Evolutionary conservation across 2,797 vertebrate species (phyloP), one percentile per base, ranked within the genome.

Genomic region (Cyclopterus lumpus): DNA sequence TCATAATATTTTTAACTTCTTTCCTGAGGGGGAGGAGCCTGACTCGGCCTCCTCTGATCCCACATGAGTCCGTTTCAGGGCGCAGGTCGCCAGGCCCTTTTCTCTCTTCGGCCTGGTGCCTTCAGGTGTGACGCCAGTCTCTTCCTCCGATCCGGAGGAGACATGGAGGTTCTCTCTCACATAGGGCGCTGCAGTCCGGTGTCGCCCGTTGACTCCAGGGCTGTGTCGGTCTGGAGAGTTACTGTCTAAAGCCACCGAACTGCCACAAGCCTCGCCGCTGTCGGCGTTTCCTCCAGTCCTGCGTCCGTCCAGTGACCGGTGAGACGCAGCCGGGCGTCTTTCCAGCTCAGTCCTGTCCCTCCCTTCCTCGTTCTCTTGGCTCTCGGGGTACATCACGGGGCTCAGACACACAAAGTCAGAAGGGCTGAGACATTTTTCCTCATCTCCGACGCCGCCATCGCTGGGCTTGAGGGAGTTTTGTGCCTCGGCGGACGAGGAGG

Each of bases 1-100:
- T 89, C 89, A 94, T 95, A 95, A 98, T 92, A 96, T 97, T 95
- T 97, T 99, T 72, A 96, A 84, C 95, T 97, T 99, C 94, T 99
- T 99, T 89, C 98, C 97, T 88, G 96, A 95, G 30, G 96, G 96
- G 2, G 96, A 94, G 78, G 94, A 94, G 85, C 95, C 95, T 57
- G 94, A 91, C 79, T 95, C 95, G 60, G 93, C 91, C 67, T 96
- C 96, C 79, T 96, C 96, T 28, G 96, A 89, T 63, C 95, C 95
- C 1, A 71, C 86, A 61, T 94, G 95, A 96, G 96, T 96, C 94
- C 95, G 94, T 93, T 95, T 97, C 91, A 91, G 79, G 26, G 82
- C 48, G 65, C 81, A 82, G 63, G 80, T 78, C 14, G 78, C 34
- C 1, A 26, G 65, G 74, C 66, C 76, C 38, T 67, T 87, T 14